Conservation (phyloP, 2,888 invertebrate species). For the Epinotia demarniana region DNA sequence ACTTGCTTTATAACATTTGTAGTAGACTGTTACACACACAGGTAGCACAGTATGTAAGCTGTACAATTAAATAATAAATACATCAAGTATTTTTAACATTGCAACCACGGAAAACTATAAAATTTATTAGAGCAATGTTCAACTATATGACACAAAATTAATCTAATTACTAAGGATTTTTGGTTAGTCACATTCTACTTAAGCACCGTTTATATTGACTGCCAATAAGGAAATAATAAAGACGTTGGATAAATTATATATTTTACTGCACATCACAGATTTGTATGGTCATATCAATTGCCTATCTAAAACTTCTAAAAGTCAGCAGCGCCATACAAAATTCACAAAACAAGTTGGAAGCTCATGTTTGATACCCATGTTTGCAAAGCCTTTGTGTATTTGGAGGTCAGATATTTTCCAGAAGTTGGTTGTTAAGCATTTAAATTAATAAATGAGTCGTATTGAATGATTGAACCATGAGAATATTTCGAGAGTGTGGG, state of each 20-base stretch:
- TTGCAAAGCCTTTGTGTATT: no score
- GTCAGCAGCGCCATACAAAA: no score
- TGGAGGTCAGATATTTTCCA: background rate
- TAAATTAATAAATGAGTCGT: background rate
- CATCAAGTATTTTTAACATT: background rate
- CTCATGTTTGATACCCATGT: no score
- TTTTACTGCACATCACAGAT: no score
- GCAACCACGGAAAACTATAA: background rate
- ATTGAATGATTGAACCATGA: background rate
- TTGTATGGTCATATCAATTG: no score
- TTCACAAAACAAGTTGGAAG: no score
- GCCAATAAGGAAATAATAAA: background rate
- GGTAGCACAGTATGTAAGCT: background rate
- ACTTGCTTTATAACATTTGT: background rate
- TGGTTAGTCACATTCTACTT: constrained; percentile 20
- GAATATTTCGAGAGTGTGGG: background rate
- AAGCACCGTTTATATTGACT: background rate
- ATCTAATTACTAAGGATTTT: background rate
- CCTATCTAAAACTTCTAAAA: no score
- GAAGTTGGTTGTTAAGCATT: no score
- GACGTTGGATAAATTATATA: background rate
- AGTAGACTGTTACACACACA: background rate
- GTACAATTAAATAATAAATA: background rate
- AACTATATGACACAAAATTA: background rate
- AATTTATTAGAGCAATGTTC: constrained; percentile 13